Evolutionary conservation across 1,140 invertebrate genomes (phyloP), one percentile per base, ranked within the genome.

Genomic region (Anastrepha obliqua): DNA sequence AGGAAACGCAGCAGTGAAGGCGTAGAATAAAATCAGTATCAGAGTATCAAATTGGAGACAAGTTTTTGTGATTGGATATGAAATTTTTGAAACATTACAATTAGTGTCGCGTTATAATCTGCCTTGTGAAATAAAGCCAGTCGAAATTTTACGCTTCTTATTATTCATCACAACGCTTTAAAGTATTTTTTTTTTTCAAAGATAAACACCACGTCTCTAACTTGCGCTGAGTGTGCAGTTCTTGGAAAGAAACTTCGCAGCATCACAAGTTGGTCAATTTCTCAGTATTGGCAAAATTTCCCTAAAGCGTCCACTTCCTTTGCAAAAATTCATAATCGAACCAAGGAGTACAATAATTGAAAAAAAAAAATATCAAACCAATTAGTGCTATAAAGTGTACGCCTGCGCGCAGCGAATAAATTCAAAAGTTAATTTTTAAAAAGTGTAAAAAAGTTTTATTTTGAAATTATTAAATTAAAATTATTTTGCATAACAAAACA

Each of bases 41-140:
- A 74, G 29, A 74, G 44, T 74, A 44, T 4, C 67, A 47, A 74
- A 74, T 74, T 74, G 17, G 39, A 74, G 44, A 74, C 67, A 74
- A 74, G 67, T 74, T 44, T 47, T 74, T 74, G 67, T 42, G 5
- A 15, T 55, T 11, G 51, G 51, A 55, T 8, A 13, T 42, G 15
- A 5, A 4, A 47, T 47, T 47, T 44, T 11, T 55, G 51, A 55
- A 55, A 55, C 6, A 55, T 2, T 44, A 74, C 42, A 74, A 67
- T 42, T 67, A 29, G 20, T 67, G 20, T 67, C 39, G 13, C 13
- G 67, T 74, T 39, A 47, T 44, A 74, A 44, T 55, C 11, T 6
- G 15, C 42, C 44, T n/a, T 42, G 64, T 67, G 11, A 42, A 67
- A 0, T 67, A 17, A 74, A 47, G 39, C 17, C 42, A 74, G 17